Evolutionary conservation across 37 sponge, comb jelly and placozoan species (phyloP).

Genomic region (Agelas oroides): DNA sequence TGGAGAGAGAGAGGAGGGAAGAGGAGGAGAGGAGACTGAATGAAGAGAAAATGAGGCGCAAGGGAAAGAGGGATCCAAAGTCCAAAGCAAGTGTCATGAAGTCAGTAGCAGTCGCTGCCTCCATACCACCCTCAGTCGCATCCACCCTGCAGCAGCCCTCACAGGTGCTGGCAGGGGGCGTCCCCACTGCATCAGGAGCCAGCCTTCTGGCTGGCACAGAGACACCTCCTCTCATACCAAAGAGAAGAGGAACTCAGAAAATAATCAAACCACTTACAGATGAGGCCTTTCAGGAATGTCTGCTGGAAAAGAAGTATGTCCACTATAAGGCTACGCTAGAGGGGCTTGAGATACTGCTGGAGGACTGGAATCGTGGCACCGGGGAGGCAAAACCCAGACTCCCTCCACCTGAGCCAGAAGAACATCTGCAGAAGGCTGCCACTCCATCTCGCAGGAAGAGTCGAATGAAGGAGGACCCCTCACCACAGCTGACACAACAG

Average conservation of each 20-base stretch:
- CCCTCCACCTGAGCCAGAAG: conserved; percentile 16
- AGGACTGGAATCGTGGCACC: conserved; percentile 85
- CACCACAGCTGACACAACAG: conserved; percentile 5
- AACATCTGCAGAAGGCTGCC: conserved; percentile 37
- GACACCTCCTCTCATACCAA: not conserved
- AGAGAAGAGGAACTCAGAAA: conserved; percentile 12
- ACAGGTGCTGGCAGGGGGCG: not conserved
- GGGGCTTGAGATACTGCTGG: conserved; percentile 50
- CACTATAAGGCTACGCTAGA: conserved; percentile 34
- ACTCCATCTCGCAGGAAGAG: conserved; percentile 3
- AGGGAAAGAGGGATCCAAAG: conserved; percentile 10
- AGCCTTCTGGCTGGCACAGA: conserved; percentile 17
- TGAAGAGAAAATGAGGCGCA: conserved; percentile 52
- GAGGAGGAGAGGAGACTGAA: conserved; percentile 48
- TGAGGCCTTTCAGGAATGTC: not conserved
- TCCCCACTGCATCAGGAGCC: conserved; percentile 18
- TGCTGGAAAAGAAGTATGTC: conserved; percentile 36
- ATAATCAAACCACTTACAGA: not conserved
- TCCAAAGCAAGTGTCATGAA: not conserved
- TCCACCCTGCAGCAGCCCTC: not conserved
- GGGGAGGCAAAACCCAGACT: conserved; percentile 25
- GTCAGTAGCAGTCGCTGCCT: not conserved
- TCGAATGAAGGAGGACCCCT: not conserved
- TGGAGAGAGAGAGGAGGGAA: conserved; percentile 36
- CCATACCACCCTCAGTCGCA: conserved; percentile 5